Evolutionary conservation across 2,888 invertebrate genomes (phyloP).

Genomic region (Ligdia adustata): DNA sequence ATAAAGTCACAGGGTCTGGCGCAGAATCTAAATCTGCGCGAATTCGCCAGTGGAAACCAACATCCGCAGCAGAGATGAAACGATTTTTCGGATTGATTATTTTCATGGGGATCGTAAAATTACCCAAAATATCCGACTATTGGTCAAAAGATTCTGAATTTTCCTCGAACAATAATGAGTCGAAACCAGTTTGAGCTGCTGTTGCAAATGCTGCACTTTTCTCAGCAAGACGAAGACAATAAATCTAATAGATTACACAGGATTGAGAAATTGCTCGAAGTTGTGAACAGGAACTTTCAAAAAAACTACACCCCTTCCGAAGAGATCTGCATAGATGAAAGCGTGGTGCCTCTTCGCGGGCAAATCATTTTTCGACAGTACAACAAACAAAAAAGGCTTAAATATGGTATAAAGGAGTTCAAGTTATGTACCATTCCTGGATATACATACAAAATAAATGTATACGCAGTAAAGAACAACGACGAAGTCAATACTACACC

Average conservation of each 20-base stretch:
- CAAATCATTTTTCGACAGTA: conserved; percentile 33
- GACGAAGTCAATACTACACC: conserved; percentile 6
- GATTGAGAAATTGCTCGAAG: conserved; percentile 35
- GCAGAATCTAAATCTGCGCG: conserved; percentile 21
- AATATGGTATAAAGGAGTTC: conserved; percentile 40
- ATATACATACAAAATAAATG: conserved; percentile 32
- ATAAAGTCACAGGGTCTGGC: conserved; percentile 16
- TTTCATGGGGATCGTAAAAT: conserved; percentile 44
- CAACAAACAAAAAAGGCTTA: too few relatives aligned
- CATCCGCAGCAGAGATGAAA: conserved; percentile 39
- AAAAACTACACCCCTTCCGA: too few relatives aligned
- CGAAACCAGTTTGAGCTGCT: conserved; percentile 44
- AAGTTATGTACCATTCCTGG: conserved; percentile 39
- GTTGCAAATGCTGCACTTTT: conserved; percentile 45
- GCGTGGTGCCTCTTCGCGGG: conserved; percentile 8
- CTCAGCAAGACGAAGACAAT: conserved; percentile 41
- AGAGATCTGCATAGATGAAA: too few relatives aligned
- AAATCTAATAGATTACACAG: conserved; percentile 41
- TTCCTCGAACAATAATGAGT: conserved; percentile 40
- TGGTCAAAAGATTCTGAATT: conserved; percentile 41
- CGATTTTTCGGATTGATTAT: conserved; percentile 41
- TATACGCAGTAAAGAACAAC: conserved; percentile 19
- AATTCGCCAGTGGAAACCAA: conserved; percentile 34
- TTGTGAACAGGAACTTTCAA: conserved; percentile 40
- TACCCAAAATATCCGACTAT: conserved; percentile 43